phyloP scores from a whole-genome alignment of 2,113 vertebrate genomes.

The Herpetotheres cachinnans region DNA sequence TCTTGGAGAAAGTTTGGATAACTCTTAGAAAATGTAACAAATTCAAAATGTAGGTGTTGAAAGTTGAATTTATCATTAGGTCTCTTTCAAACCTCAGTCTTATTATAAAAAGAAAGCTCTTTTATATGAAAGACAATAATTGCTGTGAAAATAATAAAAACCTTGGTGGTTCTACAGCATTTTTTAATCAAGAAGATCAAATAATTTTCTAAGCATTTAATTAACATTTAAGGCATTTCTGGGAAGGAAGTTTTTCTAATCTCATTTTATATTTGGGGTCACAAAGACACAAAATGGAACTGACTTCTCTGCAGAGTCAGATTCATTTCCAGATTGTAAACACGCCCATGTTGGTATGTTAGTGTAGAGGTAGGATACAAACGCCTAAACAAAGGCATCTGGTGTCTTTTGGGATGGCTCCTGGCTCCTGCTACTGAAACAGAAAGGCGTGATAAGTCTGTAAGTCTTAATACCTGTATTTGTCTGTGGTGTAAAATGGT shows the following conservation, averaged over 20 bases:
- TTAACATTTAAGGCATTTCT: not conserved
- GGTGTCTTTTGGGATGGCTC: not conserved
- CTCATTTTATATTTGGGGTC: not conserved
- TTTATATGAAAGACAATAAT: not conserved
- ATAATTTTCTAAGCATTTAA: not conserved
- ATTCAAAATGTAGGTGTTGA: not conserved
- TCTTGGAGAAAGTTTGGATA: not conserved
- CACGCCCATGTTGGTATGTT: not conserved
- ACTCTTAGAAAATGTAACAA: not conserved
- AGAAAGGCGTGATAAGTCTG: not conserved
- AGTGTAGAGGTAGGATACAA: not conserved
- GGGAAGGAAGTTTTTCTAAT: not conserved
- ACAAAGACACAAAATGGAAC: not conserved
- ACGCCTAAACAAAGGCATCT: not conserved
- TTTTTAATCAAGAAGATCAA: not conserved
- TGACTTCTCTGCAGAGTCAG: not conserved
- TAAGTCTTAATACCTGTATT: not conserved
- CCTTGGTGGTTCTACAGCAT: not conserved
- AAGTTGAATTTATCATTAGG: not conserved
- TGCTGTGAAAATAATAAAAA: not conserved
- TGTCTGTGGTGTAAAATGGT: not conserved
- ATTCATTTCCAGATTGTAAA: not conserved
- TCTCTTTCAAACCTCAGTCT: not conserved
- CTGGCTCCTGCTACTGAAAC: not conserved
- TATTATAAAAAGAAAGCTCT: not conserved